Percentiles rank a stretch among this genome's conserved stretches.
phyloP scores from a whole-genome alignment of 2,113 vertebrate species.

The Hippocampus mohnikei region DNA sequence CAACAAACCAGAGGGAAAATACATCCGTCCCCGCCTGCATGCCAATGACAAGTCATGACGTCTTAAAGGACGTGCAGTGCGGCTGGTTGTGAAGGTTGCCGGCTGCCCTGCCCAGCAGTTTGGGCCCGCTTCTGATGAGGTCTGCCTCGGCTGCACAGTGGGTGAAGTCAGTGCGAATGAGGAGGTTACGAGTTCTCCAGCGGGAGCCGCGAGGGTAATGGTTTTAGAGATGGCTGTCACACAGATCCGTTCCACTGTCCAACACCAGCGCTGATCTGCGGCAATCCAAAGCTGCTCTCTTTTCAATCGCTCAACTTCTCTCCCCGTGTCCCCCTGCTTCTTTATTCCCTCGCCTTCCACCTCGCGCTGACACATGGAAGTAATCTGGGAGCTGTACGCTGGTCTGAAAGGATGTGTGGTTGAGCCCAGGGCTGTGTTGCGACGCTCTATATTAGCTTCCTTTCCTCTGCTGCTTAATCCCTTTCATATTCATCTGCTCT shows the following conservation, averaged over 20 bases:
- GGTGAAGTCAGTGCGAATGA: slow-evolving; percentile 58
- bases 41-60: slow-evolving; percentile 53
- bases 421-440: slow-evolving; percentile 64
- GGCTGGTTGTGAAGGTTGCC: slow-evolving; percentile 47
- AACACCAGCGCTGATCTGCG: slow-evolving; percentile 62
- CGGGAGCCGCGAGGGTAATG: slow-evolving; percentile 69
- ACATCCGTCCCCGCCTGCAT: slow-evolving; percentile 50
- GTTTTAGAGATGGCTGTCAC: slow-evolving; percentile 79
- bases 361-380: slow-evolving; percentile 68
- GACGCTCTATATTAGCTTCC: slow-evolving; percentile 64
- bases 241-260: slow-evolving; percentile 76
- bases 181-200: slow-evolving; percentile 59
- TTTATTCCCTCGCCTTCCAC: slow-evolving; percentile 49
- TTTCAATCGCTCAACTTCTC: slow-evolving; percentile 64
- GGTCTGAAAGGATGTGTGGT: slow-evolving; percentile 70
- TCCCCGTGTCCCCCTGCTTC: slow-evolving; percentile 54
- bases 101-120: slow-evolving; percentile 43
- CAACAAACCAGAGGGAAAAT: slow-evolving; percentile 43
- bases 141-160: slow-evolving; percentile 58
- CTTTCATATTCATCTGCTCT: slow-evolving; percentile 61
- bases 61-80: slow-evolving; percentile 48
- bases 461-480: slow-evolving; percentile 69
- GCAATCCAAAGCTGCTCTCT: slow-evolving; percentile 51
- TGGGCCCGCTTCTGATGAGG: slow-evolving; percentile 53
- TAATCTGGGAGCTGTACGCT: slow-evolving; percentile 66